Conservation (phyloP, 2,113 vertebrate genomes). For the Protobothrops flavoviridis region DNA sequence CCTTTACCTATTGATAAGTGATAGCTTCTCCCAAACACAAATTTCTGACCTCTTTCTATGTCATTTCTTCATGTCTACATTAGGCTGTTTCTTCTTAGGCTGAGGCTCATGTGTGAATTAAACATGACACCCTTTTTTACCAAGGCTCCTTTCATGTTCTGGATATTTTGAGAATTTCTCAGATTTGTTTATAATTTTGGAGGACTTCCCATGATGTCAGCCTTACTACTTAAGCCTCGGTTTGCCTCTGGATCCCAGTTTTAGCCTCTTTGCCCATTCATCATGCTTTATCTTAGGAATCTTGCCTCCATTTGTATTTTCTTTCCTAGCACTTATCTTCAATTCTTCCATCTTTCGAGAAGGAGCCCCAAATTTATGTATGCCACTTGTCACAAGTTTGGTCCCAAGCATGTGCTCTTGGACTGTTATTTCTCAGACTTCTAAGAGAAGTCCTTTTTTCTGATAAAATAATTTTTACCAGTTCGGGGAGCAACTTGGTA, state of each 20-base stretch:
- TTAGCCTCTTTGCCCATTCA: background rate
- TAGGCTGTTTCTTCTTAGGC: background rate
- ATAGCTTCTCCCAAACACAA: background rate
- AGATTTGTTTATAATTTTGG: background rate
- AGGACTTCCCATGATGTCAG: background rate
- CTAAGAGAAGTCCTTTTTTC: background rate
- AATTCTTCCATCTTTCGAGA: background rate
- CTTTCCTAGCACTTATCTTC: background rate
- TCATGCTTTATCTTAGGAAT: background rate
- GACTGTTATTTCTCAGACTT: background rate
- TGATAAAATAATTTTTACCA: background rate
- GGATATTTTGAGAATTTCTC: background rate
- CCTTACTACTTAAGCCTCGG: background rate
- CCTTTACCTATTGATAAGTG: background rate
- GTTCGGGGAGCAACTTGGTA: background rate
- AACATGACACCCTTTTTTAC: background rate
- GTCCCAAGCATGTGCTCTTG: background rate
- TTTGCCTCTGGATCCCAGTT: background rate
- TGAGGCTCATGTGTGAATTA: background rate
- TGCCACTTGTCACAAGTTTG: background rate
- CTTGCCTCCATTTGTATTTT: background rate
- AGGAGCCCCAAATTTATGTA: background rate
- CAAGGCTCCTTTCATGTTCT: background rate
- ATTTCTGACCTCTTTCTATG: background rate
- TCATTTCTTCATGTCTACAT: background rate